These are phyloP conservation scores for Pangasianodon hypophthalmus DNA, from an alignment of 2,113 vertebrate species.

Conservation along the genomic window DNA sequence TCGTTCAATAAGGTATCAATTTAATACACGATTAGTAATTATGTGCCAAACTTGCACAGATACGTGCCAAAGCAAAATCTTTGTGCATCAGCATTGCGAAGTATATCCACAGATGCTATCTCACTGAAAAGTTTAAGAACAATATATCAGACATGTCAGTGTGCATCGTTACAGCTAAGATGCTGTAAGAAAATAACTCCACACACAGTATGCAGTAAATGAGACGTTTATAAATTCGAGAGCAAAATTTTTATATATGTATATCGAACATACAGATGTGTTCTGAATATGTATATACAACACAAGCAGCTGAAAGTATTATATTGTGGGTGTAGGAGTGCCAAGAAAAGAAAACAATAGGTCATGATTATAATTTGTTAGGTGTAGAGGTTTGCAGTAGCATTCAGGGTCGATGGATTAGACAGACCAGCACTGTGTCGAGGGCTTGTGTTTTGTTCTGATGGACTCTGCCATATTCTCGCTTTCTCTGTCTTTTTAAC, in stretches of 20 bases:
- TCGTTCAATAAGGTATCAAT: neutral
- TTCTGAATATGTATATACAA: conserved; percentile 26
- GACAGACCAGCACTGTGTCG: conserved; percentile 54
- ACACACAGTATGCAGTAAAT: conserved; percentile 40
- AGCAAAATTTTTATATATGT: neutral
- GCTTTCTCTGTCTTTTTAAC: conserved; percentile 54
- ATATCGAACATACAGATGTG: neutral
- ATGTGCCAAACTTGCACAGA: conserved; percentile 59
- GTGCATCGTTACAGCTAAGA: conserved; percentile 1
- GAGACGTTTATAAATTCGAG: neutral
- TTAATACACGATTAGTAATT: conserved; percentile 49
- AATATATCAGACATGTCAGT: neutral
- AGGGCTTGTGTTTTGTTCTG: conserved; percentile 52
- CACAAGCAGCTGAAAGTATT: neutral
- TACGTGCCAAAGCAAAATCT: conserved; percentile 71
- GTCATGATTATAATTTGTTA: neutral
- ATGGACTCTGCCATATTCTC: conserved; percentile 59
- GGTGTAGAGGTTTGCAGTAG: conserved; percentile 9
- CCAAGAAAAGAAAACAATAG: neutral
- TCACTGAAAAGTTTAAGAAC: conserved; percentile 18
- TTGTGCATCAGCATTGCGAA: conserved; percentile 53
- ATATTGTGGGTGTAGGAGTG: neutral
- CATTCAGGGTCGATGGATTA: conserved; percentile 28
- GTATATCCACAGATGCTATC: conserved; percentile 28
- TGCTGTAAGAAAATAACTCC: neutral